Conservation (phyloP, 2,113 vertebrate genomes). For the Falcunculus frontatus region DNA sequence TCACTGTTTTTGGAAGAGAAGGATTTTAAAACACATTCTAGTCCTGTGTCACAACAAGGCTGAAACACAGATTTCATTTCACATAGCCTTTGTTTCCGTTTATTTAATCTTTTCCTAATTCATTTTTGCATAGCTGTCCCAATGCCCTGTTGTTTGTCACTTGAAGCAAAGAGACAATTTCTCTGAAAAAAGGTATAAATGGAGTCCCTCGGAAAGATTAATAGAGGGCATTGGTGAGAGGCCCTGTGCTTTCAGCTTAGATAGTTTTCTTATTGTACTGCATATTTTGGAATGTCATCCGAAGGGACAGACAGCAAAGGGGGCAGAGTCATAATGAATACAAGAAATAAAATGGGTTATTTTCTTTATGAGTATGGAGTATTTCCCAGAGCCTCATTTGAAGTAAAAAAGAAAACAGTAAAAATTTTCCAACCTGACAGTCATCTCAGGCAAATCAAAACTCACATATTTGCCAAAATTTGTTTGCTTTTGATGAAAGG, state of each 20-base stretch:
- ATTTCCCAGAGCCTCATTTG: background rate
- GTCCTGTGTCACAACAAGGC: background rate
- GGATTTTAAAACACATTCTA: background rate
- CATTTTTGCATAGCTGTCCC: background rate
- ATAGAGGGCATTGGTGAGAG: background rate
- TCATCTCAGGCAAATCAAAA: background rate
- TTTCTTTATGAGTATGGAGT: background rate
- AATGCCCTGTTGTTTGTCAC: background rate
- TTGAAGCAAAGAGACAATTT: background rate
- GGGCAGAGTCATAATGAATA: background rate
- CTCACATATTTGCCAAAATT: background rate
- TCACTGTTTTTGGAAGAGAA: background rate
- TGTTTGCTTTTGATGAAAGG: background rate
- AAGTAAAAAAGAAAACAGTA: background rate
- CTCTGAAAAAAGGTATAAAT: background rate
- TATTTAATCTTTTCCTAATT: constrained; percentile 9
- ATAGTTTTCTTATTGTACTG: background rate
- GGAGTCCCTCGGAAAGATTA: background rate
- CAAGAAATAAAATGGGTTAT: background rate
- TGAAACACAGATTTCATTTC: background rate
- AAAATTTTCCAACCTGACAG: background rate
- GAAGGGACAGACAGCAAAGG: background rate
- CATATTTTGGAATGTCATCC: background rate
- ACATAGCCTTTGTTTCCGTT: background rate
- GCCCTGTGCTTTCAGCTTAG: constrained; percentile 11